phyloP scores from a whole-genome alignment of 2,888 invertebrate species.

The Taphrorychus bicolor region DNA sequence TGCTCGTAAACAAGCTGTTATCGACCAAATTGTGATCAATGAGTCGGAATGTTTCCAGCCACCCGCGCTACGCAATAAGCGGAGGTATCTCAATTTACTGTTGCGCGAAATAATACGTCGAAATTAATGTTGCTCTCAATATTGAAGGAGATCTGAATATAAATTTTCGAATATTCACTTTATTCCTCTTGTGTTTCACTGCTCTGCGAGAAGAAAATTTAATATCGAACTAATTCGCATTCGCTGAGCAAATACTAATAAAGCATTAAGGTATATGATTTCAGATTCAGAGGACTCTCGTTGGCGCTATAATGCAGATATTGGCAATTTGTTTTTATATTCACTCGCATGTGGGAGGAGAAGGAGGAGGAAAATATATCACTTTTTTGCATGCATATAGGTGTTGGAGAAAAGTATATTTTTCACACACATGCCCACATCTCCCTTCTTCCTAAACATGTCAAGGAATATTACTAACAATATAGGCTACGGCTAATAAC shows the following conservation, averaged over 20 bases:
- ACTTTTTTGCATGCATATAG: too few species aligned
- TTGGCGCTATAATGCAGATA: too few species aligned
- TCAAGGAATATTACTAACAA: too few species aligned
- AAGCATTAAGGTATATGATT: too few species aligned
- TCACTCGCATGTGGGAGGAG: too few species aligned
- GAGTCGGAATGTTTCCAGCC: slow-evolving; percentile 56
- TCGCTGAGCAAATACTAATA: slow-evolving; percentile 48
- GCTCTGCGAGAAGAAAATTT: slow-evolving; percentile 44
- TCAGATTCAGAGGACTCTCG: too few species aligned
- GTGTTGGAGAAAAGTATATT: too few species aligned
- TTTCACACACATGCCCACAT: too few species aligned
- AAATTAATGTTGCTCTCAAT: slow-evolving; percentile 59
- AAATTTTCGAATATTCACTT: slow-evolving; percentile 52
- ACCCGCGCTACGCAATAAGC: not conserved
- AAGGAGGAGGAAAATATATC: too few species aligned
- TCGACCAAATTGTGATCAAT: slow-evolving; percentile 53
- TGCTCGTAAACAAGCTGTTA: not conserved
- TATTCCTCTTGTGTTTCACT: slow-evolving; percentile 46
- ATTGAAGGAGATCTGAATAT: slow-evolving; percentile 51
- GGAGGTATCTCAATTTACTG: slow-evolving; percentile 53
- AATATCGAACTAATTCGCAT: slow-evolving; percentile 50
- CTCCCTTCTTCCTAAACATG: too few species aligned
- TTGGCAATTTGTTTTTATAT: too few species aligned
- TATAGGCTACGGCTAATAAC: too few species aligned
- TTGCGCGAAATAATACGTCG: slow-evolving; percentile 55